phyloP scores from a whole-genome alignment of 2,113 vertebrate species.

The Dascyllus trimaculatus region DNA sequence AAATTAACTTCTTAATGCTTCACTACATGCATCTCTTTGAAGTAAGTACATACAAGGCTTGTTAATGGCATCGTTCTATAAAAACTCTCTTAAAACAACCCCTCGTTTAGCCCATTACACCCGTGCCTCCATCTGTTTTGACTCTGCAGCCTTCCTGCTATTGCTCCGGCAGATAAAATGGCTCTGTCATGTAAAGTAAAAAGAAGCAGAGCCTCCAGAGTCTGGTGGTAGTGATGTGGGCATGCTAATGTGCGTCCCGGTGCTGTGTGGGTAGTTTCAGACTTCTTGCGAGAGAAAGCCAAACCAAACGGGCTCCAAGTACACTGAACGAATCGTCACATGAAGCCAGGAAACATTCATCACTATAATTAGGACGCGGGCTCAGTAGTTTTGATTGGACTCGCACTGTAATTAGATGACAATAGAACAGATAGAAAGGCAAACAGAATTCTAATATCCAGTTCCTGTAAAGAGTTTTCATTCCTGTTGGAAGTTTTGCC shows the following conservation, averaged over 20 bases:
- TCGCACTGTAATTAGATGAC: slow-evolving; percentile 36
- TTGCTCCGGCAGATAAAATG: slow-evolving; percentile 43
- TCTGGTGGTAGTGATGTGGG: slow-evolving; percentile 30
- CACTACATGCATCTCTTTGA: neutral
- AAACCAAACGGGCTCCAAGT: slow-evolving; percentile 41
- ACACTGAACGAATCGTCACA: slow-evolving; percentile 20
- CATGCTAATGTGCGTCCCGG: slow-evolving; percentile 24
- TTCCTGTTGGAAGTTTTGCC: too few species aligned
- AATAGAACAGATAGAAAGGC: slow-evolving; percentile 11
- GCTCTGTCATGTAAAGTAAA: slow-evolving; percentile 43
- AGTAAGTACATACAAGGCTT: neutral
- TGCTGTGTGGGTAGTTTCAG: slow-evolving; percentile 45
- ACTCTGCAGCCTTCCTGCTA: slow-evolving; percentile 38
- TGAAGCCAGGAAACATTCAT: slow-evolving; percentile 50
- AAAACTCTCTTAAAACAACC: slow-evolving; percentile 24
- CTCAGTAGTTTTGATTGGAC: slow-evolving; percentile 21
- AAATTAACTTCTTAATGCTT: neutral
- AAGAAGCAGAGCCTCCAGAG: slow-evolving; percentile 45
- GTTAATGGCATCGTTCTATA: slow-evolving; percentile 6
- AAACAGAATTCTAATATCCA: neutral
- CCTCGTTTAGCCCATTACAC: slow-evolving; percentile 8
- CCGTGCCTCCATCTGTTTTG: slow-evolving; percentile 25
- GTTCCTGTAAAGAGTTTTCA: too few species aligned
- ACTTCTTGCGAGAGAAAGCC: slow-evolving; percentile 28
- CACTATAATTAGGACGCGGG: slow-evolving; percentile 43